Evolutionary conservation across 64 coral and sea anemone genomes (phyloP).

Genomic region (Trachythela sp.): DNA sequence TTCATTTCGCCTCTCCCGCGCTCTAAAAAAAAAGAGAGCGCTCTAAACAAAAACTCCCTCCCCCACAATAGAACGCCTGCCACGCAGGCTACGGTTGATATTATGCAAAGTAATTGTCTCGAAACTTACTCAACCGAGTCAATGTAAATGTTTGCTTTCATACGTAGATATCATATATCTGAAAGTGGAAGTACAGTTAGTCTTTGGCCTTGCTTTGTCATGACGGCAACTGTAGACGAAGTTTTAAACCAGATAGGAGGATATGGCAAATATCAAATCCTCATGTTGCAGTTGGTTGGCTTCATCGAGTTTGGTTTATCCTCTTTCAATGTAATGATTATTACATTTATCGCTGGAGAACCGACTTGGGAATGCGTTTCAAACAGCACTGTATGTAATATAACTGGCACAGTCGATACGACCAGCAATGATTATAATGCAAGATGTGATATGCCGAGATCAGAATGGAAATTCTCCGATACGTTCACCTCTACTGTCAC

Average conservation of each 20-base stretch:
- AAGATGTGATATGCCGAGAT: slow-evolving; percentile 51
- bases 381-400: slow-evolving; percentile 37
- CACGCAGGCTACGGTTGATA: no score
- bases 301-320: slow-evolving; percentile 44
- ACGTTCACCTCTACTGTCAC: slow-evolving; percentile 58
- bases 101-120: no score
- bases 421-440: slow-evolving; percentile 30
- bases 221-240: slow-evolving; percentile 50
- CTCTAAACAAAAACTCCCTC: no score
- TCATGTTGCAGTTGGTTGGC: slow-evolving; percentile 31
- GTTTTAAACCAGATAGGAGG: slow-evolving; percentile 57
- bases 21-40: no score
- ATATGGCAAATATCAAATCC: slow-evolving; percentile 63
- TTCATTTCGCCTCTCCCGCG: no score
- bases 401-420: background rate
- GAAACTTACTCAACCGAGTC: no score
- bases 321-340: slow-evolving; percentile 49
- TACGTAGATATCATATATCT: no score
- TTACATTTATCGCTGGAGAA: slow-evolving; percentile 69
- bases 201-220: no score
- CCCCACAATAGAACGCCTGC: no score
- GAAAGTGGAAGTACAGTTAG: no score
- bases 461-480: slow-evolving; percentile 57
- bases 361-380: slow-evolving; percentile 50
- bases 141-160: no score